A percentile compares a stretch with the other conserved stretches of the same genome.
Conservation (phyloP, 2,888 invertebrate genomes). For the Chaetogeoica ovagalla region DNA sequence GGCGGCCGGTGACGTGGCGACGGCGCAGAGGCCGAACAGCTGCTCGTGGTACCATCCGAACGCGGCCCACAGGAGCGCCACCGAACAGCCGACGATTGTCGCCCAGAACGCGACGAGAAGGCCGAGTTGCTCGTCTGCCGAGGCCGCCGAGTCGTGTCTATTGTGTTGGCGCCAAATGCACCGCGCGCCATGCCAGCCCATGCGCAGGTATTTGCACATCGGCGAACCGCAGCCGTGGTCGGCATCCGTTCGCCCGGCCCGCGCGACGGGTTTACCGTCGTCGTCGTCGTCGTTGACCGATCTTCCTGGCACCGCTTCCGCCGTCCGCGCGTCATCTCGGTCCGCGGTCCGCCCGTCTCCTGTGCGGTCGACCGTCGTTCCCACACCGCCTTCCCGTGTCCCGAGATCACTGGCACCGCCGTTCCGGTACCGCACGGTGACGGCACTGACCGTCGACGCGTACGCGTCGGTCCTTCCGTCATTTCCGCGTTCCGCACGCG, state of each 20-base stretch:
- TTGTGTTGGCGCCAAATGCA: background rate
- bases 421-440: too few species aligned
- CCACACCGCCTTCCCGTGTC: too few species aligned
- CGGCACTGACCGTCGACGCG: too few species aligned
- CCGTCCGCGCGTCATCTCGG: too few species aligned
- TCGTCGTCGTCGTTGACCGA: too few species aligned
- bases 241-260: background rate
- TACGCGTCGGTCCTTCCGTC: too few species aligned
- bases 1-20: background rate
- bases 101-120: background rate
- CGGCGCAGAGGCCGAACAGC: background rate
- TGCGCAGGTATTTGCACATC: background rate
- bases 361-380: too few species aligned
- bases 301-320: too few species aligned
- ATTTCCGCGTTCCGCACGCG: too few species aligned
- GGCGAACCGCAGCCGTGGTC: background rate
- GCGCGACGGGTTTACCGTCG: background rate
- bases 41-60: background rate
- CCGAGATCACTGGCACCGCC: too few species aligned
- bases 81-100: background rate
- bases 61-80: constrained; percentile 1
- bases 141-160: background rate
- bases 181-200: background rate
- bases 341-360: too few species aligned
- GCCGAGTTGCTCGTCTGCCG: background rate